Evolutionary conservation across 2,888 invertebrate genomes (phyloP).

Genomic region (Diarsia brunnea): DNA sequence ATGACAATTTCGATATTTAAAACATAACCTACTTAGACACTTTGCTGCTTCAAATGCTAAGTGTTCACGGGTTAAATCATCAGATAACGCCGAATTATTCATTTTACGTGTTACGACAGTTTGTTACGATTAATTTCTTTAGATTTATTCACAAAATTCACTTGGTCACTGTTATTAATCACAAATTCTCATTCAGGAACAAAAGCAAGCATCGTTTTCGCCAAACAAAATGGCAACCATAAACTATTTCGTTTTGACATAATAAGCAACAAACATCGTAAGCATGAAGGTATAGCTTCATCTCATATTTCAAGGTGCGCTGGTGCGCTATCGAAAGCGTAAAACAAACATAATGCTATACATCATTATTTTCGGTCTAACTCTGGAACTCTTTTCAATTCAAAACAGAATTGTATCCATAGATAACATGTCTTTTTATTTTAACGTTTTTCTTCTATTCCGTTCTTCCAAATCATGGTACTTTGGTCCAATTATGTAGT

Average conservation of each 20-base stretch:
- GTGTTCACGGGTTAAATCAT: constrained; percentile 84
- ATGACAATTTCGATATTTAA: constrained; percentile 80
- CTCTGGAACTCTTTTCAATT: constrained; percentile 21
- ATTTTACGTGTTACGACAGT: constrained; percentile 80
- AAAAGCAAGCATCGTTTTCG: constrained; percentile 58
- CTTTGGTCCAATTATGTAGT: neutral
- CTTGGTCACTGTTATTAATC: neutral
- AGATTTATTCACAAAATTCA: constrained; percentile 59
- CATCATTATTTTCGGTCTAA: accelerated
- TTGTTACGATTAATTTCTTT: constrained; percentile 70
- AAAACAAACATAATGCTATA: constrained; percentile 11
- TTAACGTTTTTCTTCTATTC: neutral
- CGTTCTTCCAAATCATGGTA: neutral
- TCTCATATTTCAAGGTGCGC: neutral
- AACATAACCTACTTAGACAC: constrained; percentile 87
- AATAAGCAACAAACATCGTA: neutral
- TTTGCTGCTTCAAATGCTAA: constrained; percentile 83
- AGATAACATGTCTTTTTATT: constrained; percentile 2
- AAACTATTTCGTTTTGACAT: constrained; percentile 43
- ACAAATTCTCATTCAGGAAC: constrained; percentile 53
- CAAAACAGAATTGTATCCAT: constrained; percentile 27
- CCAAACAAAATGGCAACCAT: constrained; percentile 72
- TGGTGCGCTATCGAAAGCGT: too few relatives aligned
- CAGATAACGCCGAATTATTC: constrained; percentile 88
- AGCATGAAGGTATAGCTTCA: neutral